These are phyloP conservation scores for Pogonus chalceus DNA, from an alignment of 1,140 invertebrate species.

Conservation along the genomic window DNA sequence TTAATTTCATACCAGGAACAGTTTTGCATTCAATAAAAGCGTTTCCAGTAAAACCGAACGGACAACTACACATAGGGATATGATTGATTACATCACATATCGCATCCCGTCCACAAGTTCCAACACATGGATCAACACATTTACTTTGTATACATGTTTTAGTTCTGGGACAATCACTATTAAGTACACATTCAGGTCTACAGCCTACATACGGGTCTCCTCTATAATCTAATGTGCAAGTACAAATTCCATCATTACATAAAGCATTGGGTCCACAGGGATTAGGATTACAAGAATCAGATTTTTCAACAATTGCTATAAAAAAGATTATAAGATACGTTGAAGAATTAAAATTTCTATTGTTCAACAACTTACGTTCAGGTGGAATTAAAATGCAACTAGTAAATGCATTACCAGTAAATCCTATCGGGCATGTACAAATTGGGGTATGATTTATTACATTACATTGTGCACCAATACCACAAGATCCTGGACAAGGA, in stretches of 20 bases:
- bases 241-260: constrained; percentile 49
- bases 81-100: constrained; percentile 55
- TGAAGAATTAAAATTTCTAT: not conserved
- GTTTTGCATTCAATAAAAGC: constrained; percentile 31
- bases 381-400: constrained; percentile 40
- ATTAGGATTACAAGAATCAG: constrained; percentile 45
- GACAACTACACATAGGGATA: constrained; percentile 55
- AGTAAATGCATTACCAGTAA: constrained; percentile 48
- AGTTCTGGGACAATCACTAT: constrained; percentile 54
- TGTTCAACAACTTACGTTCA: constrained; percentile 25
- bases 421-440: constrained; percentile 46
- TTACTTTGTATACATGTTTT: constrained; percentile 52
- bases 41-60: constrained; percentile 51
- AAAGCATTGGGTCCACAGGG: constrained; percentile 59
- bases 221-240: constrained; percentile 49
- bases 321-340: not conserved
- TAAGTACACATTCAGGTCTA: constrained; percentile 56
- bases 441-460: constrained; percentile 46
- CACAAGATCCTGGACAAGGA: constrained; percentile 50
- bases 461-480: constrained; percentile 42
- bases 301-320: constrained; percentile 1
- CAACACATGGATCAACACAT: constrained; percentile 56
- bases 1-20: constrained; percentile 17
- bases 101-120: constrained; percentile 56
- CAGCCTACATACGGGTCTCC: constrained; percentile 57